Conservation (phyloP, 2,888 invertebrate species). For the Nebria brevicollis region DNA sequence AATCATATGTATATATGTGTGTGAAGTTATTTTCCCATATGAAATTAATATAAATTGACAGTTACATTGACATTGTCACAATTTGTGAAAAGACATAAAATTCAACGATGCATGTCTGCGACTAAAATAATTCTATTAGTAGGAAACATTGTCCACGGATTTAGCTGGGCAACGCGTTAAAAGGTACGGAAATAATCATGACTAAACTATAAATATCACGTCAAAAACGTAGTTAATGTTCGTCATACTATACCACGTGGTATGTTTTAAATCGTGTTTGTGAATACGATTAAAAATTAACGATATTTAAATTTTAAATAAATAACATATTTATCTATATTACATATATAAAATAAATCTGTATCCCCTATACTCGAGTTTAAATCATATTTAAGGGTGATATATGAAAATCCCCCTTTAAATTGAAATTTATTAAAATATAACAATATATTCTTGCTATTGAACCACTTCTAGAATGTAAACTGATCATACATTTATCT, state of each 20-base stretch:
- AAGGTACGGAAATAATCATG: constrained; percentile 14
- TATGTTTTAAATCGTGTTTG: not conserved
- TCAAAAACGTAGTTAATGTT: constrained; percentile 11
- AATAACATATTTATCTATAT: not conserved
- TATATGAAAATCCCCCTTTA: too few relatives aligned
- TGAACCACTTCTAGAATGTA: not conserved
- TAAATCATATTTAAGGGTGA: too few relatives aligned
- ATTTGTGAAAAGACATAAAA: not conserved
- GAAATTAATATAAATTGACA: not conserved
- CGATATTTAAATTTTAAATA: not conserved
- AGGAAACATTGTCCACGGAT: constrained; percentile 1
- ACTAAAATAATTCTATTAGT: constrained; percentile 8
- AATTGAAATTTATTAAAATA: not conserved
- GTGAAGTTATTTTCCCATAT: not conserved
- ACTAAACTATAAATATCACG: constrained; percentile 14
- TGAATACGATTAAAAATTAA: not conserved
- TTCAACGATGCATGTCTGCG: not conserved
- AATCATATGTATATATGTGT: not conserved
- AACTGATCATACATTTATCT: not conserved
- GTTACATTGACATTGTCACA: not conserved
- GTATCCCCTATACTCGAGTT: too few relatives aligned
- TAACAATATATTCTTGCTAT: not conserved
- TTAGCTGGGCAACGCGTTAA: not conserved
- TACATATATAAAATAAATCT: not conserved
- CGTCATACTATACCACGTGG: not conserved